Evolutionary conservation across 2,113 vertebrate species (phyloP).

Genomic region (Cololabis saira): DNA sequence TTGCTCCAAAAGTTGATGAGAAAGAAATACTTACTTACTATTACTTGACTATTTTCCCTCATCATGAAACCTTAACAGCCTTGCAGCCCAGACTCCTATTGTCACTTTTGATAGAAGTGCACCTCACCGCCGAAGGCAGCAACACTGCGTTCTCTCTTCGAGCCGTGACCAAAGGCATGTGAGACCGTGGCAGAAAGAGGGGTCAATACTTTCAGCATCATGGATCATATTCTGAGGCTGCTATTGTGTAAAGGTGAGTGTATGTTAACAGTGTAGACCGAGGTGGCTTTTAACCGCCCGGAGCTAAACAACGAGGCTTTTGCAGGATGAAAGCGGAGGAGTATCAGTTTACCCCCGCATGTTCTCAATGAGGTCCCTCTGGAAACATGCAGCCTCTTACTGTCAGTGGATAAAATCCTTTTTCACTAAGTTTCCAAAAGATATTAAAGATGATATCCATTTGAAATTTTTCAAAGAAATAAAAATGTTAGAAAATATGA

Average conservation of each 20-base stretch:
- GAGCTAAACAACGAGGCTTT: constrained; percentile 63
- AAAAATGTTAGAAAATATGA: background rate
- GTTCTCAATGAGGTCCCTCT: constrained; percentile 63
- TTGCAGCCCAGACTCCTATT: constrained; percentile 56
- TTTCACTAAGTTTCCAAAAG: constrained; percentile 41
- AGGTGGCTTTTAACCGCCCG: constrained; percentile 22
- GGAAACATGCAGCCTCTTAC: constrained; percentile 56
- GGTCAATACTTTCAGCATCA: constrained; percentile 21
- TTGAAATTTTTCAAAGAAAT: background rate
- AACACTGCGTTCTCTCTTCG: constrained; percentile 60
- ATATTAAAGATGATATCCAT: constrained; percentile 28
- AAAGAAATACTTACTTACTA: too few species aligned
- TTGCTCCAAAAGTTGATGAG: background rate
- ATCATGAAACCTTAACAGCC: constrained; percentile 24
- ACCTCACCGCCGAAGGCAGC: constrained; percentile 22
- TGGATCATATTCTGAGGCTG: constrained; percentile 29
- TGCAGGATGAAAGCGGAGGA: constrained; percentile 65
- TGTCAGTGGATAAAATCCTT: constrained; percentile 50
- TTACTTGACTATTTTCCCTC: constrained; percentile 11
- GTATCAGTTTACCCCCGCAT: constrained; percentile 68
- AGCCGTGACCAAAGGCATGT: constrained; percentile 35
- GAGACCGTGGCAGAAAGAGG: constrained; percentile 22
- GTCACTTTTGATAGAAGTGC: constrained; percentile 21
- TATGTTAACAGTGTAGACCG: constrained; percentile 40
- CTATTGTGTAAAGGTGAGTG: constrained; percentile 1